These are phyloP conservation scores for Odontocolon sp. DNA, from an alignment of 2,888 invertebrate species.

Conservation along the genomic window DNA sequence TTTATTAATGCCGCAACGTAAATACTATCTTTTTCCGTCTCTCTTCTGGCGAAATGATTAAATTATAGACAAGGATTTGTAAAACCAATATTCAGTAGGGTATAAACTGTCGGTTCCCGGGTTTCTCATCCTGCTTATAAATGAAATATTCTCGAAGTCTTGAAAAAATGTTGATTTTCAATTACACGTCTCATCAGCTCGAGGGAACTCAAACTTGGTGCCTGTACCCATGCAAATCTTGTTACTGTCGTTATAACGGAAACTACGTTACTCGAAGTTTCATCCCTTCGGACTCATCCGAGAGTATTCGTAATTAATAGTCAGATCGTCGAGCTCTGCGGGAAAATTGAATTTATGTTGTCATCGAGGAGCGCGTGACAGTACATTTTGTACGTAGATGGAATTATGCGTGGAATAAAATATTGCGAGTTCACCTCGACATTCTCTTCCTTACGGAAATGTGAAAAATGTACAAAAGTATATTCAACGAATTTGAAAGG, in stretches of 20 bases:
- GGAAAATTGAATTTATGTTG: constrained; percentile 68
- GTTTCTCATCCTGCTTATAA: too few relatives aligned
- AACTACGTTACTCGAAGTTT: constrained; percentile 44
- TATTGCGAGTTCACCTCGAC: too few relatives aligned
- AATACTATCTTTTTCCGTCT: too few relatives aligned
- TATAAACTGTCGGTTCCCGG: too few relatives aligned
- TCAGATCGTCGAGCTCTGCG: constrained; percentile 52
- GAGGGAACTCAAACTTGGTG: background rate
- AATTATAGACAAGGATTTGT: too few relatives aligned
- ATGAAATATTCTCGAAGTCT: background rate
- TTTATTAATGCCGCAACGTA: too few relatives aligned
- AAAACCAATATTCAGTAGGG: too few relatives aligned
- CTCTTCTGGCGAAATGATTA: too few relatives aligned
- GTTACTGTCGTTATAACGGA: background rate
- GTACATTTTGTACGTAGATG: constrained; percentile 18
- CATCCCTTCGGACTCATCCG: constrained; percentile 58
- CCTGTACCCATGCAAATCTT: background rate
- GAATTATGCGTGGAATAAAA: too few relatives aligned
- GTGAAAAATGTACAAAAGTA: too few relatives aligned
- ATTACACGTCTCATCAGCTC: constrained; percentile 50
- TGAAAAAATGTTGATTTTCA: constrained; percentile 51
- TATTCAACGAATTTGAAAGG: too few relatives aligned
- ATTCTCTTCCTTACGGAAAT: too few relatives aligned
- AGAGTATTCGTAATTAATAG: constrained; percentile 66
- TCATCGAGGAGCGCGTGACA: constrained; percentile 13